These are phyloP conservation scores for Pygmarrhopalites habei DNA, from an alignment of 1,140 invertebrate species.

Conservation along the genomic window DNA sequence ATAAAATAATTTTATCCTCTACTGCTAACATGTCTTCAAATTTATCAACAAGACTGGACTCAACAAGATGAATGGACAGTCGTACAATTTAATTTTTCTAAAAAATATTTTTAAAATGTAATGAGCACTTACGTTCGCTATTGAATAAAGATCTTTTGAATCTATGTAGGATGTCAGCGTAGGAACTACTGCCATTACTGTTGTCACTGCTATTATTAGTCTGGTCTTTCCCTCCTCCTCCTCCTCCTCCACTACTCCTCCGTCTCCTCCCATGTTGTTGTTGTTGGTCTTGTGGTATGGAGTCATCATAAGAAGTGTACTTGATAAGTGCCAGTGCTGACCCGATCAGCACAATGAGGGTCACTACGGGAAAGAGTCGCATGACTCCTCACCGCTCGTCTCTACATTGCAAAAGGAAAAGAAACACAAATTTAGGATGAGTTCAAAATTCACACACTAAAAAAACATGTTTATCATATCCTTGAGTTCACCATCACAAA, in stretches of 20 bases:
- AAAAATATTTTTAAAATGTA: background rate
- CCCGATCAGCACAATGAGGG: constrained; percentile 35
- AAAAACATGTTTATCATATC: background rate
- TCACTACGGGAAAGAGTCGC: constrained; percentile 35
- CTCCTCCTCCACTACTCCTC: background rate
- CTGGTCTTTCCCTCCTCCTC: too few relatives aligned
- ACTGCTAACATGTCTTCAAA: background rate
- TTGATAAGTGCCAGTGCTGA: constrained; percentile 37
- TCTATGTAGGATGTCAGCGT: constrained; percentile 24
- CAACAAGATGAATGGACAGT: background rate
- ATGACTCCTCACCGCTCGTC: constrained; percentile 33
- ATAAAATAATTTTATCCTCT: background rate
- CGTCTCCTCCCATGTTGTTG: constrained; percentile 1
- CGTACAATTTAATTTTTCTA: background rate
- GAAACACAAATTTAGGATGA: background rate
- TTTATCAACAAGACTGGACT: background rate
- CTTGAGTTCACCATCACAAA: background rate
- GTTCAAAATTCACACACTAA: background rate
- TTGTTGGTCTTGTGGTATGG: constrained; percentile 1
- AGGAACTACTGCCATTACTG: background rate
- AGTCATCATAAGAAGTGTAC: constrained; percentile 34
- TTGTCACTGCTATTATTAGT: constrained; percentile 7
- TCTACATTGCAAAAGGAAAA: constrained; percentile 28
- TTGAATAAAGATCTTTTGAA: constrained; percentile 36
- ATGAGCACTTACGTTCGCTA: constrained; percentile 24